These are phyloP conservation scores for Ischnus inquisitorius DNA, from an alignment of 2,888 invertebrate species.

Conservation along the genomic window DNA sequence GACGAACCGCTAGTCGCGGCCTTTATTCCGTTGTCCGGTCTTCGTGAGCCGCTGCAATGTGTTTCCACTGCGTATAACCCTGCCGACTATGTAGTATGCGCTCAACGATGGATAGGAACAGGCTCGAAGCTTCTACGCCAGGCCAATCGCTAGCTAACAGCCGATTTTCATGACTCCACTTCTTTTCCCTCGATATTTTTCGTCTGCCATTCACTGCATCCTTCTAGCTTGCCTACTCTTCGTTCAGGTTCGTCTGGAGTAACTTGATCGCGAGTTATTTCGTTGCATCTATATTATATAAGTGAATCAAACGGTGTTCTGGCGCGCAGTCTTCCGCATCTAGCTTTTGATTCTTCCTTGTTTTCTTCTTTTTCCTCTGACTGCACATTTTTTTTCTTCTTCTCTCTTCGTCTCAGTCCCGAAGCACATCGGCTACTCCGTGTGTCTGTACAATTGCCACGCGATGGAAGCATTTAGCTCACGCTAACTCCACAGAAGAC, in stretches of 20 bases:
- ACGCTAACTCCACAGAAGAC: conserved; percentile 28
- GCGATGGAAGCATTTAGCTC: conserved; percentile 56
- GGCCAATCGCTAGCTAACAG: conserved; percentile 12
- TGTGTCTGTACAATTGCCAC: conserved; percentile 27
- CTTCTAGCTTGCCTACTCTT: neutral
- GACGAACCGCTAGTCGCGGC: conserved; percentile 80
- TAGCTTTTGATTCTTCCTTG: conserved; percentile 14
- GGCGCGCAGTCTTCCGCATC: conserved; percentile 23
- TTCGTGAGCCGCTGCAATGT: conserved; percentile 35
- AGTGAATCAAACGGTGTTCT: conserved; percentile 13
- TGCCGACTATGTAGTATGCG: neutral
- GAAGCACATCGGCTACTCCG: conserved; percentile 13
- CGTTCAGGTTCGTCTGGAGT: neutral
- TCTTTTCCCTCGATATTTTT: conserved; percentile 7
- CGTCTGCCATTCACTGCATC: conserved; percentile 1
- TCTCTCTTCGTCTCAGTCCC: conserved; percentile 6
- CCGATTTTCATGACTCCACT: conserved; percentile 4
- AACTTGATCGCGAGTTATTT: neutral
- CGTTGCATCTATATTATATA: neutral
- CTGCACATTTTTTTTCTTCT: conserved; percentile 16
- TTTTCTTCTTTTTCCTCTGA: neutral
- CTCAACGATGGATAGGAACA: conserved; percentile 22
- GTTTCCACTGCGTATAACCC: conserved; percentile 17
- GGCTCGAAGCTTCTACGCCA: neutral
- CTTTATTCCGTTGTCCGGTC: conserved; percentile 80